phyloP scores from a whole-genome alignment of 2,888 invertebrate species.

The Caenorhabditis becei region DNA sequence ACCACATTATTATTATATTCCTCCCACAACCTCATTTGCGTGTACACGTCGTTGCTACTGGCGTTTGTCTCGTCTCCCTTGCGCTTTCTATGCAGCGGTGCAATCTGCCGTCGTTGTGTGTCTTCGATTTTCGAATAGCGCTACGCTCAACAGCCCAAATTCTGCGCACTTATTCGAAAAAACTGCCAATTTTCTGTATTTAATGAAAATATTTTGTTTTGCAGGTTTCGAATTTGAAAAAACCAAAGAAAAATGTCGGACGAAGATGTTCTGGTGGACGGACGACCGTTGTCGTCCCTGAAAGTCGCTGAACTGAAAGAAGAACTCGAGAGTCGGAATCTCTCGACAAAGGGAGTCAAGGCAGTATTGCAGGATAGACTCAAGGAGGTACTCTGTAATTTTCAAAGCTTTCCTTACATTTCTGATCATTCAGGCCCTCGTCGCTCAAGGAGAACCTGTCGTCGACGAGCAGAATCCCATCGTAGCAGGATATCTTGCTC shows the following conservation, averaged over 20 bases:
- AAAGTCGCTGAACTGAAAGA: slow-evolving; percentile 75
- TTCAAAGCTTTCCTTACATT: neutral
- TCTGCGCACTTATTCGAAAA: neutral
- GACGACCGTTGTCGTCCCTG: slow-evolving; percentile 67
- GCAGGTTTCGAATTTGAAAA: slow-evolving; percentile 13
- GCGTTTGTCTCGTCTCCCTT: slow-evolving; percentile 11
- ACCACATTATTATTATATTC: neutral
- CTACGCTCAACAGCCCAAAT: neutral
- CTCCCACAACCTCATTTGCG: neutral
- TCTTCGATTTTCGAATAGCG: slow-evolving; percentile 13
- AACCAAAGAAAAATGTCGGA: slow-evolving; percentile 57
- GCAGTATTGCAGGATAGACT: slow-evolving; percentile 74
- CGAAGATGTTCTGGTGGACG: slow-evolving; percentile 69
- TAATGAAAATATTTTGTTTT: neutral
- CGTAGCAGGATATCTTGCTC: slow-evolving; percentile 55
- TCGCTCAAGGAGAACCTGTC: neutral
- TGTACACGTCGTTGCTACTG: neutral
- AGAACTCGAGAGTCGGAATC: slow-evolving; percentile 71
- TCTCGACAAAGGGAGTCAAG: slow-evolving; percentile 74
- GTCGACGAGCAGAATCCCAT: slow-evolving; percentile 56
- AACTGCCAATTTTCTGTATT: neutral
- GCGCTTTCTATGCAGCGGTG: slow-evolving; percentile 15
- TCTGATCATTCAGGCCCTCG: slow-evolving; percentile 3
- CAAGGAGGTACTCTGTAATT: slow-evolving; percentile 54
- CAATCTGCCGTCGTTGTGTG: slow-evolving; percentile 29